Conservation (phyloP, 2,113 vertebrate species). For the Poecilia latipinna region DNA sequence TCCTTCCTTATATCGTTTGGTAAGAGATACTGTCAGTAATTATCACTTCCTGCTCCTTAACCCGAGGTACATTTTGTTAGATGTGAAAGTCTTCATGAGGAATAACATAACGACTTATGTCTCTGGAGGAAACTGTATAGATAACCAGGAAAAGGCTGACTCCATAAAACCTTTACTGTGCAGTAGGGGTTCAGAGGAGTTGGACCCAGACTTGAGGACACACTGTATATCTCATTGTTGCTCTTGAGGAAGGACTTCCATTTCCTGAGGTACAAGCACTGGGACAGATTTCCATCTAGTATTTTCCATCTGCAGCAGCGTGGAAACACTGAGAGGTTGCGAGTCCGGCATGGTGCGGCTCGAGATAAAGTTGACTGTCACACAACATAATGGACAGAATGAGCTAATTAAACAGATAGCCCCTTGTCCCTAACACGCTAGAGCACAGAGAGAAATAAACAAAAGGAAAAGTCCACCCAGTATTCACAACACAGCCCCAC, state of each 20-base stretch:
- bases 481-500: slow-evolving; percentile 35
- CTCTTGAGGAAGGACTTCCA: slow-evolving; percentile 30
- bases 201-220: slow-evolving; percentile 41
- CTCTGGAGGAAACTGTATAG: slow-evolving; percentile 5
- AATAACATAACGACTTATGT: slow-evolving; percentile 18
- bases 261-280: slow-evolving; percentile 53
- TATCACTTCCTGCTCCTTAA: background rate
- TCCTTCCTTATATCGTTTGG: background rate
- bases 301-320: slow-evolving; percentile 47
- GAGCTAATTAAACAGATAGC: slow-evolving; percentile 68
- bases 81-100: slow-evolving; percentile 40
- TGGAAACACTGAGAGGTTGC: slow-evolving; percentile 59
- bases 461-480: slow-evolving; percentile 61
- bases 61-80: slow-evolving; percentile 2
- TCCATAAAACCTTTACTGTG: slow-evolving; percentile 30
- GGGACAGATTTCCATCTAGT: slow-evolving; percentile 63
- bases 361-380: slow-evolving; percentile 65
- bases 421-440: slow-evolving; percentile 43
- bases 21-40: background rate
- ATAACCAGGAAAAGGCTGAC: slow-evolving; percentile 18
- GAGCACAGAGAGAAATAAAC: slow-evolving; percentile 54
- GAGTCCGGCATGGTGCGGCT: slow-evolving; percentile 52
- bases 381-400: slow-evolving; percentile 61
- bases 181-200: slow-evolving; percentile 30
- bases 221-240: slow-evolving; percentile 18